Percentiles rank a stretch among this genome's conserved stretches.
These are phyloP conservation scores for Oedothorax gibbosus DNA, from an alignment of 1,140 invertebrate genomes.

Conservation along the genomic window DNA sequence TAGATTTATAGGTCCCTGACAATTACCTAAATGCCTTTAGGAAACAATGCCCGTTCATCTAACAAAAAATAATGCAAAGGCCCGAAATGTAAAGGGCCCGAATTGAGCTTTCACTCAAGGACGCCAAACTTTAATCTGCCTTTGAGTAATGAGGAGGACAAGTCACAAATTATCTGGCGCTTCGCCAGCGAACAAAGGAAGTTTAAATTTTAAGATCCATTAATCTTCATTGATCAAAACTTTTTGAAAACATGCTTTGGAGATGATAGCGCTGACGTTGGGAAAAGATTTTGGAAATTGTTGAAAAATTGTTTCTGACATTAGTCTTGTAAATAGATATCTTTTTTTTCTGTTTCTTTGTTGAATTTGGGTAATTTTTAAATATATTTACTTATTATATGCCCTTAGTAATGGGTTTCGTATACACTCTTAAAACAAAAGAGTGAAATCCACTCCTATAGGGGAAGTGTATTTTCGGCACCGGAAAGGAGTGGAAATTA, in stretches of 20 bases:
- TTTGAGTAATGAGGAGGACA: constrained; percentile 46
- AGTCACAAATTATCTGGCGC: constrained; percentile 52
- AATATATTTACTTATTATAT: no score
- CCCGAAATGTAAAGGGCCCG: constrained; percentile 7
- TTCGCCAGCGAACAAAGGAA: constrained; percentile 44
- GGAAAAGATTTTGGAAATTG: no score
- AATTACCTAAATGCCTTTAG: constrained; percentile 52
- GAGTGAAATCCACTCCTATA: no score
- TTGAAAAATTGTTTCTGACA: no score
- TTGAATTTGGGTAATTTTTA: no score
- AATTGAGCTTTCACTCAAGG: constrained; percentile 43
- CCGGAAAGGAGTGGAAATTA: no score
- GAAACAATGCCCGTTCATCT: constrained; percentile 29
- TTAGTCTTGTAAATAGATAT: no score
- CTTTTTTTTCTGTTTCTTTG: no score
- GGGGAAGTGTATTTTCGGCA: no score
- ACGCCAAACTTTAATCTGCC: constrained; percentile 55
- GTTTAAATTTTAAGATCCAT: constrained; percentile 47
- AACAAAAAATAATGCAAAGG: not conserved
- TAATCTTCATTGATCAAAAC: constrained; percentile 48
- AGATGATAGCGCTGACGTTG: no score
- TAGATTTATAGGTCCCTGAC: constrained; percentile 44
- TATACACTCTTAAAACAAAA: no score
- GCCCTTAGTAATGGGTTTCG: no score
- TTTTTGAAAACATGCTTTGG: not conserved